Conservation (phyloP, 1,140 invertebrate genomes). For the Calephelis virginiensis region DNA sequence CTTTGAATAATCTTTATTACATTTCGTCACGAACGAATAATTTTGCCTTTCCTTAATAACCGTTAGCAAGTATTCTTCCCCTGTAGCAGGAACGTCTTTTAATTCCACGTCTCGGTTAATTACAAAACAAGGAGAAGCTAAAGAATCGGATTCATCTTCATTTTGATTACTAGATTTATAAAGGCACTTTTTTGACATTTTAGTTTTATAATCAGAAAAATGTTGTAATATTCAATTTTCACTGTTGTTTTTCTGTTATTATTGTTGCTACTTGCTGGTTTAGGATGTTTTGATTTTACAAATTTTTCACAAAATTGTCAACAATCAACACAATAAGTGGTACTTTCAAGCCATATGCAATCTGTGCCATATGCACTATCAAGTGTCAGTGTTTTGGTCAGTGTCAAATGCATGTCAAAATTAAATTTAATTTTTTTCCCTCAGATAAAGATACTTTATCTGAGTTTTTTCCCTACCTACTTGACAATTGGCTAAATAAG, state of each 20-base stretch:
- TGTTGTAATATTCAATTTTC: neutral
- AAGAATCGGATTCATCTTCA: slow-evolving; percentile 37
- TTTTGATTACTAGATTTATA: slow-evolving; percentile 33
- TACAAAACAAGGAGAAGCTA: slow-evolving; percentile 51
- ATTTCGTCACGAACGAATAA: slow-evolving; percentile 46
- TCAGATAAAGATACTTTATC: no score
- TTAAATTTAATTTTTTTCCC: no score
- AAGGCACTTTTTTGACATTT: slow-evolving; percentile 41
- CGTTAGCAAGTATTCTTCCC: slow-evolving; percentile 63
- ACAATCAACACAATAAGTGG: no score
- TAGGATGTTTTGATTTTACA: no score
- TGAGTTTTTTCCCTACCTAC: no score
- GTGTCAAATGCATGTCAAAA: no score
- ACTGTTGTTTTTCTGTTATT: no score
- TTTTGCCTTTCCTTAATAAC: slow-evolving; percentile 61
- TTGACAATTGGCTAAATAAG: no score
- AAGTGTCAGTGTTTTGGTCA: no score
- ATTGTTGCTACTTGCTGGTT: no score
- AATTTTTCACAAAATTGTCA: no score
- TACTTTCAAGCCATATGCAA: no score
- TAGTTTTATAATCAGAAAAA: slow-evolving; percentile 1
- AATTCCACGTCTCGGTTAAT: slow-evolving; percentile 49
- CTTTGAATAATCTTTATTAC: slow-evolving; percentile 50
- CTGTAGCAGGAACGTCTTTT: slow-evolving; percentile 58
- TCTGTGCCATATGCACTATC: rapidly evolving